Conservation (phyloP, 2,797 vertebrate species). For the Manis pentadactyla region DNA sequence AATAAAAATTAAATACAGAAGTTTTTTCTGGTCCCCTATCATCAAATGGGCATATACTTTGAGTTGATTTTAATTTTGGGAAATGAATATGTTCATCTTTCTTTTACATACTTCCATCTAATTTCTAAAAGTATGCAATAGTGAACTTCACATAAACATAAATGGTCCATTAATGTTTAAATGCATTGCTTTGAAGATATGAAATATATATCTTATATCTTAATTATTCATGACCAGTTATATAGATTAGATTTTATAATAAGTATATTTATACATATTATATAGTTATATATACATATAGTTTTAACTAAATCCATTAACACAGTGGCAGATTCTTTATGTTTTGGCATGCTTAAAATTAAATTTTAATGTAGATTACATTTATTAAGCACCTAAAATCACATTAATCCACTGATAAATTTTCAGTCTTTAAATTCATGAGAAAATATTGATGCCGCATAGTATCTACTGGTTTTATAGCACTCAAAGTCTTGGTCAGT, state of each 20-base stretch:
- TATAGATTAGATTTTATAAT: background rate
- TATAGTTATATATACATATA: background rate
- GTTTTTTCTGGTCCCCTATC: background rate
- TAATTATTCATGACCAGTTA: background rate
- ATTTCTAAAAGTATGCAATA: background rate
- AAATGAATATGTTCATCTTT: background rate
- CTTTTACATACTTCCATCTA: background rate
- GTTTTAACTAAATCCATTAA: background rate
- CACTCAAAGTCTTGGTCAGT: background rate
- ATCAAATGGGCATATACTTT: background rate
- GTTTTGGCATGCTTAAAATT: background rate
- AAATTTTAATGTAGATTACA: conserved; percentile 3
- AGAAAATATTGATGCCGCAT: background rate
- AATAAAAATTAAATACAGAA: background rate
- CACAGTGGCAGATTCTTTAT: background rate
- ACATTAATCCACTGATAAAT: background rate
- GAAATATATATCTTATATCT: background rate
- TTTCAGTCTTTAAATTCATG: background rate
- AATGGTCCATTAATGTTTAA: background rate
- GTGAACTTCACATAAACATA: background rate
- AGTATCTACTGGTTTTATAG: background rate
- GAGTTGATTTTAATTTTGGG: background rate
- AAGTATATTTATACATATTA: background rate
- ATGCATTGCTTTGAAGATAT: background rate
- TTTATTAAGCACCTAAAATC: conserved; percentile 9